Evolutionary conservation across 2,888 invertebrate species (phyloP).

Genomic region (Cephus nigrinus): DNA sequence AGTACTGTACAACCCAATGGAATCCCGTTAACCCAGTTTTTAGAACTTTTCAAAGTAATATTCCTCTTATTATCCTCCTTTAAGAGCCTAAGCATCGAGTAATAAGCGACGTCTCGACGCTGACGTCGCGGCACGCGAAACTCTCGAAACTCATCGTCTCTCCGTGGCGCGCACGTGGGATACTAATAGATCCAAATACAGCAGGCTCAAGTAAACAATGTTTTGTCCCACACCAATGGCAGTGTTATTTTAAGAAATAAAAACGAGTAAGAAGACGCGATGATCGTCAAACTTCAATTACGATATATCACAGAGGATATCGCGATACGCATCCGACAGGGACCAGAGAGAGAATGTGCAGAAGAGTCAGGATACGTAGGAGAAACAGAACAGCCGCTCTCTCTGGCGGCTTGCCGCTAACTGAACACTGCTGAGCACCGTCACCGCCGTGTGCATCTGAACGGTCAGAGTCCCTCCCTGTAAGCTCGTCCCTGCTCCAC

Average conservation of each 20-base stretch:
- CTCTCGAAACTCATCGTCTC: neutral
- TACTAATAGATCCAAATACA: neutral
- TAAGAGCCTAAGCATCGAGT: neutral
- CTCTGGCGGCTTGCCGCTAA: conserved; percentile 62
- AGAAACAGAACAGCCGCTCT: neutral
- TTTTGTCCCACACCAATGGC: neutral
- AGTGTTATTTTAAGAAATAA: neutral
- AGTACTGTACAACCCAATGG: neutral
- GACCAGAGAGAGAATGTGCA: neutral
- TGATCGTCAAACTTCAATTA: neutral
- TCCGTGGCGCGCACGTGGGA: neutral
- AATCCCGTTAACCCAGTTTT: neutral
- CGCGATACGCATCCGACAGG: neutral
- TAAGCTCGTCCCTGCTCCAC: conserved; percentile 25
- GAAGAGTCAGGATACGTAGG: neutral
- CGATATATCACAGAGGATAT: neutral
- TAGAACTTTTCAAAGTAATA: neutral
- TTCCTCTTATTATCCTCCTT: neutral
- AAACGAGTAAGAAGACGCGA: neutral
- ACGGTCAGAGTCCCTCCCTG: conserved; percentile 31
- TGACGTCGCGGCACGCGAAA: neutral
- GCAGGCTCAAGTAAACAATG: neutral
- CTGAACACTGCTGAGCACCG: conserved; percentile 59
- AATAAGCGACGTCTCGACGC: neutral
- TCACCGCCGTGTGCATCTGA: conserved; percentile 50